phyloP scores from a whole-genome alignment of 2,113 vertebrate species.

The Hypocryptadius cinnamomeus region DNA sequence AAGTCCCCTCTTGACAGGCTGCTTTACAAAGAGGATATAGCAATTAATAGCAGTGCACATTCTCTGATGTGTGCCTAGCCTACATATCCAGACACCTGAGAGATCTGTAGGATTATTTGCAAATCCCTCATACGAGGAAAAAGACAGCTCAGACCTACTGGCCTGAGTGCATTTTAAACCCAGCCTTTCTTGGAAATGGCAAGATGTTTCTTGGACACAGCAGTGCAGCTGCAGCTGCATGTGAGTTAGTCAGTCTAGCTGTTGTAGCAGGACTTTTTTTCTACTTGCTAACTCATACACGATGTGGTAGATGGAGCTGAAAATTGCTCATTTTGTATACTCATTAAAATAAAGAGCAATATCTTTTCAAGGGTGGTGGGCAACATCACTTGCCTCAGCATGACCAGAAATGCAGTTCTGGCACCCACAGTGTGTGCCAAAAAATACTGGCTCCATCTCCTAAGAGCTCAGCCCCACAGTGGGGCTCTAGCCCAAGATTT shows the following conservation, averaged over 20 bases:
- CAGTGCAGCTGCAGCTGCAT: background rate
- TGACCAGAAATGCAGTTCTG: background rate
- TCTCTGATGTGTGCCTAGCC: background rate
- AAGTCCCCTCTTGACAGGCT: background rate
- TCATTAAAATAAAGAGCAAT: conserved; percentile 1
- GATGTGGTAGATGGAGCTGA: background rate
- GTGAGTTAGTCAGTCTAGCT: background rate
- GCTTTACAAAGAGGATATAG: background rate
- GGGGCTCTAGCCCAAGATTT: background rate
- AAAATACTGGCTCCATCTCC: background rate
- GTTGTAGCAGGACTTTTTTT: background rate
- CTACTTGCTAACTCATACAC: background rate
- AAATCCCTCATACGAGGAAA: background rate
- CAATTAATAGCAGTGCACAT: background rate
- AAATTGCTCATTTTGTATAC: background rate
- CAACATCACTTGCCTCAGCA: background rate
- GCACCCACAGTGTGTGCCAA: background rate
- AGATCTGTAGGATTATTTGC: background rate
- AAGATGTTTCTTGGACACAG: background rate
- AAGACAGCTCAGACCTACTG: background rate
- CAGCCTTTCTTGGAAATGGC: background rate
- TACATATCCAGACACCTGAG: background rate
- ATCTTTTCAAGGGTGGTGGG: background rate
- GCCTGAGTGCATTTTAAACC: background rate
- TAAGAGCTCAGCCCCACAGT: background rate